Base-by-base conservation (phyloP, 2,888 invertebrate genomes). In the Exocentrus adspersus region DNA sequence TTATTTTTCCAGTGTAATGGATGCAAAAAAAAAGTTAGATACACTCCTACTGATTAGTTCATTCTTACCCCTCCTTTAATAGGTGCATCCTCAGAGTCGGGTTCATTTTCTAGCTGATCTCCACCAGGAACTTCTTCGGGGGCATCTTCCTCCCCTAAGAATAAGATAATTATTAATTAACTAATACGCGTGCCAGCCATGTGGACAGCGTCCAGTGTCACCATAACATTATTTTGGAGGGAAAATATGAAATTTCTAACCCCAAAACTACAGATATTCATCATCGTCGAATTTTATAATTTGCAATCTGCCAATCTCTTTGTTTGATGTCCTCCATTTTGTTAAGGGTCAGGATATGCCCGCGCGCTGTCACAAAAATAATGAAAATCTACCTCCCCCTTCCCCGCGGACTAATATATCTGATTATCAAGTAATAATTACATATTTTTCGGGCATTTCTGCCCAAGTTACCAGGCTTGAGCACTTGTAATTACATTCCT, bases 241-340 rank as follows among this genome's bases (percentile, higher is more conserved):
- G 80, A 81, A 81, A 80, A 79, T 78, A 77, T 63, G 75, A 78
- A 78, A 72, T 78, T 79, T 79, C 79, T 78, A 80, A 79, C 77
- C 78, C 79, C 75, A 74, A 78, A 77, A 72, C 50, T 57, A 56
- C 24, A 58, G 59, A 64, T 60, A 51, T 56, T 53, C 58, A 56
- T 66, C 64, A 62, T 60, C 46, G 61, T 62, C 61, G 56, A 73
- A 74, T 73, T 74, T 73, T 71, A 71, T 76, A 74, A 84, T 85
- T 85, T 83, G 84, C 82, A 82, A 84, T 77, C 85, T 87, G 87
- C 87, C 87, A 88, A 88, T 88, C 87, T 88, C 88, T 89, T 89
- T 89, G 88, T 89, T 89, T 88, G 88, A 87, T 86, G 87, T 88
- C 89, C 88, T 88, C 89, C 89, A 89, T 89, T 89, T 89, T 89